These are phyloP conservation scores for Erythrocercus mccallii DNA, from an alignment of 2,113 vertebrate genomes.

Conservation along the genomic window DNA sequence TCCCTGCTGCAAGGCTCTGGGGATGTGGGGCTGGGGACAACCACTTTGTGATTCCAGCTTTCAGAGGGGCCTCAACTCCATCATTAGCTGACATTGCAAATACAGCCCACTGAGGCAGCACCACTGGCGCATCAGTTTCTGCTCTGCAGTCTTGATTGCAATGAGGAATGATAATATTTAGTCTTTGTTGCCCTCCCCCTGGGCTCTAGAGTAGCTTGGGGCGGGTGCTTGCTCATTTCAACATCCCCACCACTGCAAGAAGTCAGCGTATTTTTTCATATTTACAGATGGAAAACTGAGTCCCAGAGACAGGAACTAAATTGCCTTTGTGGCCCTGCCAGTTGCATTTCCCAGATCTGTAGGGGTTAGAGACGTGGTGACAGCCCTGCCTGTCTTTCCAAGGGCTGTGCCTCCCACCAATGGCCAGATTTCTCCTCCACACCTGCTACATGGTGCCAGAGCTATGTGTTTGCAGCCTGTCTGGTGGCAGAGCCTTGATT, in stretches of 20 bases:
- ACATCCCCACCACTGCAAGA: neutral
- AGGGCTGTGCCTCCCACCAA: neutral
- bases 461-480: neutral
- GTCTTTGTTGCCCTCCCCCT: neutral
- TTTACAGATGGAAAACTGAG: neutral
- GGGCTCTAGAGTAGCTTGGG: neutral
- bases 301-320: neutral
- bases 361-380: neutral
- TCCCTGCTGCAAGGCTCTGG: fast-evolving
- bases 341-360: neutral
- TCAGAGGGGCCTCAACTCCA: neutral
- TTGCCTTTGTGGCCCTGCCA: neutral
- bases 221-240: fast-evolving
- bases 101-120: neutral
- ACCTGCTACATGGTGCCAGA: neutral
- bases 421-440: neutral
- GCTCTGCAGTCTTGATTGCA: neutral
- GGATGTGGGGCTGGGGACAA: fast-evolving
- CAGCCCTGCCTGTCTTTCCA: neutral
- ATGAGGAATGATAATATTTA: neutral
- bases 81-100: neutral
- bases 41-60: fast-evolving
- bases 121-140: neutral
- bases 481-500: neutral
- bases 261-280: neutral